Evolutionary conservation across 1,140 invertebrate genomes (phyloP).

Genomic region (Bacillus rossius): DNA sequence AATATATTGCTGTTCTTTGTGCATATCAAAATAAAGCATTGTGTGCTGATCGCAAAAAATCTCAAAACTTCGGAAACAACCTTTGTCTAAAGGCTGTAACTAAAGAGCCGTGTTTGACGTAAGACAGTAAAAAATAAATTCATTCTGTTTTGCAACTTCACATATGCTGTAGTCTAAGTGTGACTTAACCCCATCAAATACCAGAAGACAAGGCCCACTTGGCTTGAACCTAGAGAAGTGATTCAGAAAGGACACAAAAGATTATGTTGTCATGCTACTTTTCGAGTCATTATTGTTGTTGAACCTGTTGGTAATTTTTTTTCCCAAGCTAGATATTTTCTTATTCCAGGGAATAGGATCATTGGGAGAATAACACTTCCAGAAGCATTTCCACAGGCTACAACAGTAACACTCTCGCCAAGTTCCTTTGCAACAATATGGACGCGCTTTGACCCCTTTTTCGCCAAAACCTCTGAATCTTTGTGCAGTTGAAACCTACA

Average conservation of each 20-base stretch:
- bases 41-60: neutral
- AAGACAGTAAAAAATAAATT: conserved; percentile 9
- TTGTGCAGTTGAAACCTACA: conserved; percentile 37
- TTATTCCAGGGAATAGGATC: conserved; percentile 38
- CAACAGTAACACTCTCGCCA: conserved; percentile 39
- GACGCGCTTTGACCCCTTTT: conserved; percentile 36
- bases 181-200: conserved; percentile 30
- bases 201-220: conserved; percentile 29
- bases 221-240: conserved; percentile 33
- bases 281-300: conserved; percentile 32
- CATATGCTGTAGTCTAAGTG: conserved; percentile 1
- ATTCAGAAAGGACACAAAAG: conserved; percentile 33
- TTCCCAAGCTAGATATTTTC: conserved; percentile 30
- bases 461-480: conserved; percentile 33
- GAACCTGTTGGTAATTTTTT: conserved; percentile 34
- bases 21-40: neutral
- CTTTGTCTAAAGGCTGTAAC: conserved; percentile 10
- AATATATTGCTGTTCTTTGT: conserved; percentile 7
- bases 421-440: conserved; percentile 37
- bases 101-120: conserved; percentile 9
- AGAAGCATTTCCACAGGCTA: conserved; percentile 24
- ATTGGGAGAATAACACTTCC: conserved; percentile 32
- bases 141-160: conserved; percentile 2
- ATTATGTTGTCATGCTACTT: conserved; percentile 36
- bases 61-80: conserved; percentile 2